Evolutionary conservation across 2,113 vertebrate genomes (phyloP).

Genomic region (Neomonachus schauinslandi): DNA sequence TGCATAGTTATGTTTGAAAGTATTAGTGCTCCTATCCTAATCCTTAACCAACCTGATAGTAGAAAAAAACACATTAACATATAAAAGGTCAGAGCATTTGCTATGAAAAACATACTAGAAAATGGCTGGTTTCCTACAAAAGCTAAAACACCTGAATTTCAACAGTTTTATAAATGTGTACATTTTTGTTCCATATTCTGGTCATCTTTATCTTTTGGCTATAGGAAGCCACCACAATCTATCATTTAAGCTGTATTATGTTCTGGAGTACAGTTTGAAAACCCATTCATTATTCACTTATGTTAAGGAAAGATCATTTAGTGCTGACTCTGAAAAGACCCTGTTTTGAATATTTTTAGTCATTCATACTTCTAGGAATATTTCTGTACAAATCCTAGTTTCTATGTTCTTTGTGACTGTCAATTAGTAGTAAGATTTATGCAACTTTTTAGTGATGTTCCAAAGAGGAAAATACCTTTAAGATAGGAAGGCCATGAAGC

Average conservation of each 20-base stretch:
- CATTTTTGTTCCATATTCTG: background rate
- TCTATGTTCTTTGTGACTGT: slow-evolving; percentile 10
- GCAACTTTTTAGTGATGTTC: background rate
- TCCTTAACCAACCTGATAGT: background rate
- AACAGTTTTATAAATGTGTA: background rate
- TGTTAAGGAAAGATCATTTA: background rate
- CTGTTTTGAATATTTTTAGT: background rate
- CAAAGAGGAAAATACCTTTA: background rate
- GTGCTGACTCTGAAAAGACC: background rate
- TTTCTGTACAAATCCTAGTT: background rate
- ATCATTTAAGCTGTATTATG: background rate
- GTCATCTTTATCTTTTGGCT: background rate
- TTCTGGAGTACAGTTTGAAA: background rate
- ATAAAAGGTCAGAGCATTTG: background rate
- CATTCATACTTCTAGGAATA: background rate
- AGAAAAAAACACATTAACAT: background rate
- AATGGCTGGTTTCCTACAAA: background rate
- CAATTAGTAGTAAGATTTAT: background rate
- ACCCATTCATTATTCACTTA: background rate
- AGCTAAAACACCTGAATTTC: background rate
- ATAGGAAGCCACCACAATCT: background rate
- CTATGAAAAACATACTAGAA: background rate
- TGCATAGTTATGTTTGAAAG: background rate
- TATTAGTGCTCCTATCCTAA: background rate
- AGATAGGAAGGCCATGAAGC: background rate